phyloP scores from a whole-genome alignment of 2,888 invertebrate species.

The Helobdella robusta region DNA sequence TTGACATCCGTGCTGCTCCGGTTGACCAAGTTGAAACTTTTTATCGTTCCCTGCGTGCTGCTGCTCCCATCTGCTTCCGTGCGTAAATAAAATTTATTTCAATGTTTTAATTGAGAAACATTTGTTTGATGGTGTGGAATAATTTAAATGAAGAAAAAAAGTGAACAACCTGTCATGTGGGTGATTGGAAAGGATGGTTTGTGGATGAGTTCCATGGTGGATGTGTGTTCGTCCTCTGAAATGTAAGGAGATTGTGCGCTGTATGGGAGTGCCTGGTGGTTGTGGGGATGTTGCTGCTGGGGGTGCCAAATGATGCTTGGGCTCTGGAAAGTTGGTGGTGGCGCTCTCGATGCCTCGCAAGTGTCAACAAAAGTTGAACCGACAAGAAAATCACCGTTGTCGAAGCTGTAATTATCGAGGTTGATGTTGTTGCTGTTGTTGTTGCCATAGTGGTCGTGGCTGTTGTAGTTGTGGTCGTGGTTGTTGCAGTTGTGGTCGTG shows the following conservation, averaged over 20 bases:
- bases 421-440: constrained; percentile 9
- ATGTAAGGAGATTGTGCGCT: neutral
- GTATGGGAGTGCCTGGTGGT: neutral
- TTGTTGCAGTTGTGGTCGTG: too few relatives aligned
- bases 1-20: too few relatives aligned
- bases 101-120: too few relatives aligned
- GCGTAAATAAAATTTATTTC: too few relatives aligned
- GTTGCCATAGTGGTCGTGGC: neutral
- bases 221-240: constrained; percentile 8
- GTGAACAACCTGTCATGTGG: too few relatives aligned
- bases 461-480: too few relatives aligned
- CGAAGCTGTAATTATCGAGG: neutral
- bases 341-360: neutral
- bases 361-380: neutral
- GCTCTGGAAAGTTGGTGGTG: constrained; percentile 1
- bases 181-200: neutral
- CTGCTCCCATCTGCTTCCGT: too few relatives aligned
- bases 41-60: too few relatives aligned
- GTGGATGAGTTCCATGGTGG: constrained; percentile 7
- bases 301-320: neutral
- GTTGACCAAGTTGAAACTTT: too few relatives aligned
- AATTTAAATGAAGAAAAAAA: too few relatives aligned
- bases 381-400: neutral
- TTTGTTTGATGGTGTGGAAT: too few relatives aligned
- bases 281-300: neutral